Evolutionary conservation across 2,888 invertebrate genomes (phyloP), one percentile per base, ranked within the genome.

Genomic region (Romanomermis culicivorax): DNA sequence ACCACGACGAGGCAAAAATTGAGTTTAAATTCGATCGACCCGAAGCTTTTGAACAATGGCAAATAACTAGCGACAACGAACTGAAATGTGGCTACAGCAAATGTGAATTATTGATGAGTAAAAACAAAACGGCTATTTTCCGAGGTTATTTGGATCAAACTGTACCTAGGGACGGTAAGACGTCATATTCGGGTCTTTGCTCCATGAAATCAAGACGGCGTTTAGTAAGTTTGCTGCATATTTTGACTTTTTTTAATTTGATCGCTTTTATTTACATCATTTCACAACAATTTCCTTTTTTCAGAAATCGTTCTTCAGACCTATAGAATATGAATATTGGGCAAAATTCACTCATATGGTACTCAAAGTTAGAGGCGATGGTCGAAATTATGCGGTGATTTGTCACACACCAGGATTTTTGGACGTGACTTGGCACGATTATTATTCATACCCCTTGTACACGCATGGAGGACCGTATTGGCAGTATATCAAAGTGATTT

Each of bases 381-480:
- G 97, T 2, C 76, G 97, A 55, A 79, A 80, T 1, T 97, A 95
- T 70, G 72, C 83, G 61, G 69, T 97, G 29, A 84, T 85, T 70
- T 71, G 95, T 53, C 76, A 79, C 51, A 76, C 78, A 0, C 79
- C 80, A 63, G 83, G 82, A 1, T 78, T 77, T 61, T 82, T 78
- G 64, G 93, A 95, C 69, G 71, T 88, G 29, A 76, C 77, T n/a
- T 88, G 85, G 85, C 81, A 85, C 68, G 87, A 91, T 70, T 76
- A 82, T 20, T 87, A 81, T 69, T 79, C 81, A 64, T 93, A 81
- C 70, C 79, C 82, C 0, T 72, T 97, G 2, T 86, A 80, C 68
- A 97, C 97, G 0, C 78, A 91, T 71, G 97, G 97, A 42, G 93
- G 95, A 0, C 97, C 97, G 0, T 93, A 97, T 69, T 97, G 97